Evolutionary conservation across 1,140 invertebrate genomes (phyloP).

Genomic region (Lordiphosa mommai): DNA sequence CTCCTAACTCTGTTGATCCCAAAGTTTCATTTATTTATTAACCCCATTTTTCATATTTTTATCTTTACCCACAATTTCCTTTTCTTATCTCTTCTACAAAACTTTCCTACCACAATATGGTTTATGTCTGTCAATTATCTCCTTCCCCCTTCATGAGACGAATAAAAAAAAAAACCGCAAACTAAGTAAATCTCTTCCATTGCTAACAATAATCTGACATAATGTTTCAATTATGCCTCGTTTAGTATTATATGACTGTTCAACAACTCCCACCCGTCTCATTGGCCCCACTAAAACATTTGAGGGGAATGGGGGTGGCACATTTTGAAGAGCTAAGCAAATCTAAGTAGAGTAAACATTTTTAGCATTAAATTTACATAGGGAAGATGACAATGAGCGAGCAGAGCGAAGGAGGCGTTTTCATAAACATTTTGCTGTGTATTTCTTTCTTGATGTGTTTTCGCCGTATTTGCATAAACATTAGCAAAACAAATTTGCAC

Average conservation of each 20-base stretch:
- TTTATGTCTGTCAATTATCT: slow-evolving; percentile 50
- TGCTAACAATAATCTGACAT: slow-evolving; percentile 77
- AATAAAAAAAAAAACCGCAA: slow-evolving; percentile 46
- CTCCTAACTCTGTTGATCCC: slow-evolving; percentile 1
- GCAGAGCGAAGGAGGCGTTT: neutral
- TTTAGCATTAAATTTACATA: slow-evolving; percentile 77
- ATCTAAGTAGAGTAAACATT: slow-evolving; percentile 76
- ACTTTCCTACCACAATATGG: slow-evolving; percentile 53
- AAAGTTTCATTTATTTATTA: slow-evolving; percentile 19
- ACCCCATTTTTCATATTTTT: slow-evolving; percentile 36
- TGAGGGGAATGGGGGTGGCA: slow-evolving; percentile 6
- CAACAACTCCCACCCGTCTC: slow-evolving; percentile 4
- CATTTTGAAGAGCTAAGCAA: slow-evolving; percentile 71
- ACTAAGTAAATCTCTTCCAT: slow-evolving; percentile 69
- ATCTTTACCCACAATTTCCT: slow-evolving; percentile 45
- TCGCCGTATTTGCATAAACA: slow-evolving; percentile 72
- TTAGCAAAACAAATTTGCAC: slow-evolving; percentile 77
- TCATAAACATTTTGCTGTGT: slow-evolving; percentile 55
- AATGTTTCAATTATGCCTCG: slow-evolving; percentile 77
- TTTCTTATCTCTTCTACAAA: slow-evolving; percentile 59
- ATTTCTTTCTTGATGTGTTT: slow-evolving; percentile 41
- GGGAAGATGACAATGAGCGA: slow-evolving; percentile 51
- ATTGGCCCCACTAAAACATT: slow-evolving; percentile 27
- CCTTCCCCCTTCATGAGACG: slow-evolving; percentile 9
- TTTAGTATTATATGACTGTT: slow-evolving; percentile 63